phyloP scores from a whole-genome alignment of 2,888 invertebrate genomes.

The Brachyopa scutellaris region DNA sequence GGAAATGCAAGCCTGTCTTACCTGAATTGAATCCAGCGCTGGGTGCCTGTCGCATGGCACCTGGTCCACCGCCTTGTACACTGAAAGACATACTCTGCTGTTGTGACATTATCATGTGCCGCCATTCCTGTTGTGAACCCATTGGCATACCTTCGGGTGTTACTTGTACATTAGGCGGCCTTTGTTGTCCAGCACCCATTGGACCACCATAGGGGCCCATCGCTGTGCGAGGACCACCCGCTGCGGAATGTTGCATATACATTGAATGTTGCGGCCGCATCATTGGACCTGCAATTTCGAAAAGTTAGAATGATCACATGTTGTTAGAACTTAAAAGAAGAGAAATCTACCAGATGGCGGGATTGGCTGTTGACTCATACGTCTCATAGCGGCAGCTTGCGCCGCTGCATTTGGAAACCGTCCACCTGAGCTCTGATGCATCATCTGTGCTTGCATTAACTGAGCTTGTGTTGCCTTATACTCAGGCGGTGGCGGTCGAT shows the following conservation, averaged over 20 bases:
- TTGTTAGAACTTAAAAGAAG: not conserved
- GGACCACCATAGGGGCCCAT: constrained; percentile 79
- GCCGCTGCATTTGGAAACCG: constrained; percentile 83
- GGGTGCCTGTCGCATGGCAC: constrained; percentile 80
- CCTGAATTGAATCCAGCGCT: constrained; percentile 79
- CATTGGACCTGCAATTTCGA: constrained; percentile 84
- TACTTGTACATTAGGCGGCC: constrained; percentile 84
- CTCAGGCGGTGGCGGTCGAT: constrained; percentile 92
- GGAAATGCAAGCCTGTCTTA: too few species aligned
- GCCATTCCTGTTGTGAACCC: constrained; percentile 81
- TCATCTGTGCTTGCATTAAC: constrained; percentile 83
- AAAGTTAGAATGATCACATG: constrained; percentile 13
- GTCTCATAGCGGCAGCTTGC: constrained; percentile 83
- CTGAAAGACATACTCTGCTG: constrained; percentile 81
- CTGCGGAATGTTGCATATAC: constrained; percentile 83
- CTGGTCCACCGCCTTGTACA: constrained; percentile 69
- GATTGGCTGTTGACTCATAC: constrained; percentile 88
- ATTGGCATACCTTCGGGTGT: constrained; percentile 84
- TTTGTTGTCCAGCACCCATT: constrained; percentile 83
- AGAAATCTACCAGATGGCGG: constrained; percentile 85
- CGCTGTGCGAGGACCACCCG: constrained; percentile 78
- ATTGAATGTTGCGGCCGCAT: constrained; percentile 85
- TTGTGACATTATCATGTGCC: constrained; percentile 82
- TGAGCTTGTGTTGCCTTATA: constrained; percentile 86
- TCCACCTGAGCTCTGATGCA: constrained; percentile 83